phyloP scores from a whole-genome alignment of 2,888 invertebrate species.

The Brassicogethes aeneus region DNA sequence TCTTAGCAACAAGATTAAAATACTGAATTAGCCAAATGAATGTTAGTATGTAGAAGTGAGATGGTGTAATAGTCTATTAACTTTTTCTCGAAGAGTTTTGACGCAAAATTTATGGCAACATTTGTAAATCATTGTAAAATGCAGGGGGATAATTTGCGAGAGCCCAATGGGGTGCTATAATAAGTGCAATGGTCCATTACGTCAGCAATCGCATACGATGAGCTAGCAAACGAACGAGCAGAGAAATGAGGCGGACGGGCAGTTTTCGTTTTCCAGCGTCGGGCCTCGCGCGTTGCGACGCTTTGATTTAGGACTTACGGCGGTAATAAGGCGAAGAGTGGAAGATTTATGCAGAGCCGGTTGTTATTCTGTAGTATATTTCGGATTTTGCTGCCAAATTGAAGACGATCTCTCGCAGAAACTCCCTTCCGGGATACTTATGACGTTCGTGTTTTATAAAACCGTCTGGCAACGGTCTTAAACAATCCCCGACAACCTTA shows the following conservation, averaged over 20 bases:
- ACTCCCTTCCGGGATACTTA: conserved; percentile 39
- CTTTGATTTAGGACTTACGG: conserved; percentile 25
- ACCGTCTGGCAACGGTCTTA: conserved; percentile 35
- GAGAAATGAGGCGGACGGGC: no score
- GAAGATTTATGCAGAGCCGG: conserved; percentile 30
- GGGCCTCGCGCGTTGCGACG: conserved; percentile 25
- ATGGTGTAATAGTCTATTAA: no score
- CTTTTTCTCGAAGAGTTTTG: no score
- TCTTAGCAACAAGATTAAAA: no score
- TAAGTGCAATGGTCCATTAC: conserved; percentile 38
- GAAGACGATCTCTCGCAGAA: conserved; percentile 41
- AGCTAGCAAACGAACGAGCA: no score
- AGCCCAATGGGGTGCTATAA: conserved; percentile 39
- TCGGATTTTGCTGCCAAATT: conserved; percentile 42
- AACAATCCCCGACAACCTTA: no score
- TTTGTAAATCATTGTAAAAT: no score
- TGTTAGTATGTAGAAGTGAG: no score
- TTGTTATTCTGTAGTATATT: conserved; percentile 32
- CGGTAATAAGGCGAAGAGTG: conserved; percentile 14
- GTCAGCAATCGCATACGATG: conserved; percentile 31
- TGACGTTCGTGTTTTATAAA: conserved; percentile 37
- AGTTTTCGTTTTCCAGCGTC: conserved; percentile 30
- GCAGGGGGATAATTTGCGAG: no score
- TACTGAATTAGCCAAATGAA: no score
- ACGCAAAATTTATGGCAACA: no score